Percentiles rank a stretch among this genome's conserved stretches.
Conservation (phyloP, 2,113 vertebrate genomes). For the Grammomys dolichurus region DNA sequence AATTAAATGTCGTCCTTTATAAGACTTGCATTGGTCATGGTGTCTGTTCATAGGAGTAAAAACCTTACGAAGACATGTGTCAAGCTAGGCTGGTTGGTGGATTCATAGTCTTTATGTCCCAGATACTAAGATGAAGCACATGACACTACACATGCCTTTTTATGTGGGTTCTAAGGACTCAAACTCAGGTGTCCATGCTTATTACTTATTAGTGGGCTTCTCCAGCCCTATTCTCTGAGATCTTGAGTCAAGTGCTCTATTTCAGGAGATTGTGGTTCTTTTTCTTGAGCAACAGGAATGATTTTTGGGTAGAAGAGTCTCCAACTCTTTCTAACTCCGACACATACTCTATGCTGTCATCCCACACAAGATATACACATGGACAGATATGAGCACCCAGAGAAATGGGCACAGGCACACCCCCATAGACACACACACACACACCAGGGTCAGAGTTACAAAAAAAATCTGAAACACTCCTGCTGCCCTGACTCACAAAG, state of each 20-base stretch:
- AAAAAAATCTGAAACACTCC: background rate
- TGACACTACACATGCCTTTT: too few species aligned
- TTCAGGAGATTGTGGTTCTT: background rate
- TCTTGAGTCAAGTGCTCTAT: background rate
- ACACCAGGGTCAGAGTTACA: background rate
- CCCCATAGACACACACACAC: background rate
- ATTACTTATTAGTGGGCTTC: background rate
- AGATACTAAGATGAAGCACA: background rate
- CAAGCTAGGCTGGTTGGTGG: background rate
- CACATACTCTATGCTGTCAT: background rate
- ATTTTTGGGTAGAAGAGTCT: background rate
- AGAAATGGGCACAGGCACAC: background rate
- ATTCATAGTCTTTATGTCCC: background rate
- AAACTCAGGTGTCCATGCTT: too few species aligned
- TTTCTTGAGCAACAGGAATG: background rate
- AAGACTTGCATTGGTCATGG: too few species aligned
- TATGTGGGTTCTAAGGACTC: background rate
- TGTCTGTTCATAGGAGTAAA: too few species aligned
- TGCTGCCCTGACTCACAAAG: background rate
- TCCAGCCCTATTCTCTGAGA: background rate
- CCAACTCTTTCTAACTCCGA: background rate
- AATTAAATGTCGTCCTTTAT: too few species aligned
- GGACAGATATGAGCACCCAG: too few species aligned
- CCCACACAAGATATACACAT: background rate
- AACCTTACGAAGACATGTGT: too few species aligned